Evolutionary conservation across 2,113 vertebrate species (phyloP).

Genomic region (Crotalus horridus): DNA sequence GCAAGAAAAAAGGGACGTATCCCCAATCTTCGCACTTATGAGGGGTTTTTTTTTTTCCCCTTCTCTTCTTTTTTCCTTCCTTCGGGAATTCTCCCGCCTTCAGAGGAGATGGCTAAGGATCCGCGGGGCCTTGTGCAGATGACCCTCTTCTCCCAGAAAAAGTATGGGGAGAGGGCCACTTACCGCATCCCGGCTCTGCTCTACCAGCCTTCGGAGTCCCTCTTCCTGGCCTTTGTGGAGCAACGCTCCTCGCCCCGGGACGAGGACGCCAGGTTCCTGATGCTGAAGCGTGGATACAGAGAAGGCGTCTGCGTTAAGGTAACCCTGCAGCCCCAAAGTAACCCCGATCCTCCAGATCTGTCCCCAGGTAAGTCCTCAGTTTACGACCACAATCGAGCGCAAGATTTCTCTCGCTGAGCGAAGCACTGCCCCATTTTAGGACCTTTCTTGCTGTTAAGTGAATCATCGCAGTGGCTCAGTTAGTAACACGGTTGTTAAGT

Average conservation of each 20-base stretch:
- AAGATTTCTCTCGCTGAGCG: not conserved
- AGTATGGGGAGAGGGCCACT: slow-evolving; percentile 65
- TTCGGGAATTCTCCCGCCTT: slow-evolving; percentile 25
- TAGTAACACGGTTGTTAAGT: too few relatives aligned
- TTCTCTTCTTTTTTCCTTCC: too few relatives aligned
- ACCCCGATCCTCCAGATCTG: not conserved
- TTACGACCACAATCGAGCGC: too few relatives aligned
- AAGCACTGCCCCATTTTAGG: not conserved
- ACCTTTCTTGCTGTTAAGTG: not conserved
- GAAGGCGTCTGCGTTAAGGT: slow-evolving; percentile 70
- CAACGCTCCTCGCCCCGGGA: slow-evolving; percentile 66
- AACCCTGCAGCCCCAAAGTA: not conserved
- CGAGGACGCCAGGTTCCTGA: slow-evolving; percentile 65
- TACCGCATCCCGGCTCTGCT: slow-evolving; percentile 83
- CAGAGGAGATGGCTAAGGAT: slow-evolving; percentile 46
- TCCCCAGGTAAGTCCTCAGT: not conserved
- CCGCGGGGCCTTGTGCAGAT: not conserved
- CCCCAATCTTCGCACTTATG: too few relatives aligned
- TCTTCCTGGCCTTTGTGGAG: slow-evolving; percentile 78
- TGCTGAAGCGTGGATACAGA: slow-evolving; percentile 71
- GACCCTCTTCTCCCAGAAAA: slow-evolving; percentile 70
- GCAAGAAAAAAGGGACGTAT: too few relatives aligned
- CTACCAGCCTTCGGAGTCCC: slow-evolving; percentile 67
- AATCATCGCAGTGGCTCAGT: not conserved
- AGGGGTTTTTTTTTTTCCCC: too few relatives aligned